A percentile compares a stretch with the other conserved stretches of the same genome.
Conservation (phyloP, 2,797 vertebrate genomes). For the Microhierax caerulescens region DNA sequence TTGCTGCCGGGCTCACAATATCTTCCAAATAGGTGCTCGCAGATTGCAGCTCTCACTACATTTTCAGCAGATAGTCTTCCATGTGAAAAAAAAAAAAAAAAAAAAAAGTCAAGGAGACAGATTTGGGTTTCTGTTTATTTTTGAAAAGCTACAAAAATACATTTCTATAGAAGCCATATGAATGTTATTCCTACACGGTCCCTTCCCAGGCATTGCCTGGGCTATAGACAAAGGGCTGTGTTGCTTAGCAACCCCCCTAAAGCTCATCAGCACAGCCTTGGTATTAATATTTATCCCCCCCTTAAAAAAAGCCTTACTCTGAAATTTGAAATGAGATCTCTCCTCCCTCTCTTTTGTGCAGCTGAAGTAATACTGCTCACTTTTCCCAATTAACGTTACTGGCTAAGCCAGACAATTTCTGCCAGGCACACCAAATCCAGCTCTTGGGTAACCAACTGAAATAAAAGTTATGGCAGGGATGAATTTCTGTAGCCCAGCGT, state of each 20-base stretch:
- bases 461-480: background rate
- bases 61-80: slow-evolving; percentile 9
- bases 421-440: background rate
- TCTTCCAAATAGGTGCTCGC: background rate
- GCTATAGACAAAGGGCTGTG: slow-evolving; percentile 71
- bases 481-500: background rate
- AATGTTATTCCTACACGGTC: slow-evolving; percentile 27
- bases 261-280: slow-evolving; percentile 74
- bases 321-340: slow-evolving; percentile 67
- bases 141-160: background rate
- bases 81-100: background rate
- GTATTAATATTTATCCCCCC: slow-evolving; percentile 76
- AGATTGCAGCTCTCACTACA: background rate
- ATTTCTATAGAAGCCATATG: slow-evolving; percentile 47
- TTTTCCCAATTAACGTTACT: background rate
- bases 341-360: slow-evolving; percentile 30
- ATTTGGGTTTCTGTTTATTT: slow-evolving; percentile 35
- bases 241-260: slow-evolving; percentile 79
- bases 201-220: slow-evolving; percentile 25
- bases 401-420: background rate
- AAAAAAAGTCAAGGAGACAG: background rate
- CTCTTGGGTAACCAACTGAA: background rate
- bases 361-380: background rate
- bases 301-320: slow-evolving; percentile 38
- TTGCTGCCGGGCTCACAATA: background rate